Evolutionary conservation across 2,797 vertebrate genomes (phyloP).

Genomic region (Brotula barbata): DNA sequence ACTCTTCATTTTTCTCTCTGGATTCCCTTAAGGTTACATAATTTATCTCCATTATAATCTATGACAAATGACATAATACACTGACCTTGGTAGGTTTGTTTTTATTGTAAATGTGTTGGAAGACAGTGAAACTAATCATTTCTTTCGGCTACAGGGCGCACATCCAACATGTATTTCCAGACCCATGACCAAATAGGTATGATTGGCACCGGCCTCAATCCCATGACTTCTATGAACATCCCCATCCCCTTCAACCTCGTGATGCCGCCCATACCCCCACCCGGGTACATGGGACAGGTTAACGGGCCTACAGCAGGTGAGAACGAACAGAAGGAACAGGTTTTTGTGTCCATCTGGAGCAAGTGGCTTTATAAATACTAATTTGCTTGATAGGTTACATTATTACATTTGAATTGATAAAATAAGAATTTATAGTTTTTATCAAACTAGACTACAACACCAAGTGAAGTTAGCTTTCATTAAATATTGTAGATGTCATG

Average conservation of each 20-base stretch:
- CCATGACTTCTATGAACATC: slow-evolving; percentile 92
- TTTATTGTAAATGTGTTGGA: background rate
- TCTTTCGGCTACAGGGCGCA: slow-evolving; percentile 79
- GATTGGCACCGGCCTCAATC: slow-evolving; percentile 90
- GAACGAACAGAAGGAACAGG: background rate
- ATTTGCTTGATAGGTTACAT: too few relatives aligned
- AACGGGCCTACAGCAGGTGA: slow-evolving; percentile 90
- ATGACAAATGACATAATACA: too few relatives aligned
- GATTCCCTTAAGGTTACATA: background rate
- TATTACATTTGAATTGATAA: too few relatives aligned
- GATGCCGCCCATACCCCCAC: slow-evolving; percentile 94
- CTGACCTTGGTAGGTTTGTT: too few relatives aligned
- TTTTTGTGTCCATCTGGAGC: too few relatives aligned
- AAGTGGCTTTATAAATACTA: background rate
- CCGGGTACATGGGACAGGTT: slow-evolving; percentile 89
- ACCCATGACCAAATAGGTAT: slow-evolving; percentile 97
- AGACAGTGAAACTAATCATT: background rate
- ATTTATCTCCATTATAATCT: background rate
- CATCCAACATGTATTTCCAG: slow-evolving; percentile 96
- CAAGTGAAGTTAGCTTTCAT: too few relatives aligned
- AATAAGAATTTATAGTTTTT: too few relatives aligned
- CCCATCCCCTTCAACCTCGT: slow-evolving; percentile 96
- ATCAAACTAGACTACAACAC: too few relatives aligned
- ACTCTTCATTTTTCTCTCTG: background rate
- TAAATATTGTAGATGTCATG: too few relatives aligned